Evolutionary conservation across 2,113 vertebrate species (phyloP).

Genomic region (Eurypyga helias): DNA sequence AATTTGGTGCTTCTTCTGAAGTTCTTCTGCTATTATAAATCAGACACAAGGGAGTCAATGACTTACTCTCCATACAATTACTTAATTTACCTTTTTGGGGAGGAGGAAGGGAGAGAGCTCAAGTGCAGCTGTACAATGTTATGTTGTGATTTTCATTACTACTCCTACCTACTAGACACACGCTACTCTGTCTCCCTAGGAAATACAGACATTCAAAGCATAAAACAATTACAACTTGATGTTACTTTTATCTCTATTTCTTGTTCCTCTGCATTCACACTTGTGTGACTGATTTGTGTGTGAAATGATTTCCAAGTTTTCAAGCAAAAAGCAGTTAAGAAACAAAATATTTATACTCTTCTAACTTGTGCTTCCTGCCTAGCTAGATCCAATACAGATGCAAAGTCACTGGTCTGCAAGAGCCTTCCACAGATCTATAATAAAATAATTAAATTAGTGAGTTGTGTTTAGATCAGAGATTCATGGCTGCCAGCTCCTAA

Average conservation of each 20-base stretch:
- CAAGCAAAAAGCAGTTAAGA: constrained; percentile 73
- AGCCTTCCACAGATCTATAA: constrained; percentile 81
- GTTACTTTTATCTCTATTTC: constrained; percentile 40
- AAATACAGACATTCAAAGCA: neutral
- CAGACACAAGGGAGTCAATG: neutral
- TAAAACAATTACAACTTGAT: neutral
- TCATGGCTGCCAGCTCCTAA: constrained; percentile 82
- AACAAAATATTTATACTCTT: constrained; percentile 81
- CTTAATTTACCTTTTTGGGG: neutral
- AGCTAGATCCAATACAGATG: constrained; percentile 82
- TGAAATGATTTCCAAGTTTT: constrained; percentile 75
- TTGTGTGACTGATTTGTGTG: constrained; percentile 56
- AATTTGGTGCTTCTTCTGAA: neutral
- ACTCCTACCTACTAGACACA: neutral
- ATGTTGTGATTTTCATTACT: neutral
- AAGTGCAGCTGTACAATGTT: neutral
- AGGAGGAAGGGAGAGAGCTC: neutral
- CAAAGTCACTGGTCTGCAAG: constrained; percentile 76
- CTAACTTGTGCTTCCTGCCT: constrained; percentile 73
- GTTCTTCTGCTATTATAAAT: constrained; percentile 20
- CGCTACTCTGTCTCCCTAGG: neutral
- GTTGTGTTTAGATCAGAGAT: constrained; percentile 83
- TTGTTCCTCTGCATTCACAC: constrained; percentile 28
- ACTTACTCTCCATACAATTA: neutral
- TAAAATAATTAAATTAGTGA: constrained; percentile 92